Conservation (phyloP, 1,140 invertebrate species). For the Stegodyphus mimosarum region DNA sequence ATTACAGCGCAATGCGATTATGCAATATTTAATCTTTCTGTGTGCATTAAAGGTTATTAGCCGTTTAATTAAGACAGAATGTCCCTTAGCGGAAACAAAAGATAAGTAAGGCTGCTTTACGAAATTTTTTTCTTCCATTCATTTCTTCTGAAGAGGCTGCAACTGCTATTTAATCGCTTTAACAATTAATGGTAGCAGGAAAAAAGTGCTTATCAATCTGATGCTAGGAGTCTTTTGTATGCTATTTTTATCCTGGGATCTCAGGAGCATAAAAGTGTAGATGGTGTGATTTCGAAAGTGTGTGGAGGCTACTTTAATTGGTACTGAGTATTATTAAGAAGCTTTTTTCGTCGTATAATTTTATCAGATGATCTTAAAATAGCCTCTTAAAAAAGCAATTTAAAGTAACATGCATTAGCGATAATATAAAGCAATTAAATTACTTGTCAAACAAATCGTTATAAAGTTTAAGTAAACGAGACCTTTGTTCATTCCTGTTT, state of each 20-base stretch:
- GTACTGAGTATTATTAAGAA: neutral
- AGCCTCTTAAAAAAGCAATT: neutral
- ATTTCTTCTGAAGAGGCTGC: neutral
- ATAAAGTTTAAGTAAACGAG: too few relatives aligned
- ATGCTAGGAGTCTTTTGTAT: neutral
- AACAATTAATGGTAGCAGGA: neutral
- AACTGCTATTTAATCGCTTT: neutral
- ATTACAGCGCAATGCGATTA: constrained; percentile 33
- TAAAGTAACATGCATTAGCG: neutral
- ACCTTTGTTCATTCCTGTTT: too few relatives aligned
- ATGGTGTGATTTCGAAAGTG: neutral
- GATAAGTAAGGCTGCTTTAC: neutral
- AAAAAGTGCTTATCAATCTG: neutral
- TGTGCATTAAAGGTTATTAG: constrained; percentile 26
- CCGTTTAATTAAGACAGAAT: constrained; percentile 27
- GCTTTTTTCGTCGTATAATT: neutral
- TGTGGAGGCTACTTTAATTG: neutral
- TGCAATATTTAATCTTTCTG: constrained; percentile 32
- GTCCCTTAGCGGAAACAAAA: neutral
- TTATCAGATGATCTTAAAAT: neutral
- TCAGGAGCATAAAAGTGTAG: neutral
- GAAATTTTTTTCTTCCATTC: neutral
- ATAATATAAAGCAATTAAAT: too few relatives aligned
- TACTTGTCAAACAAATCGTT: too few relatives aligned
- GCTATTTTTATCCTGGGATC: too few relatives aligned